Base-by-base conservation (phyloP, 2,113 vertebrate species). In the Cynoglossus semilaevis region DNA sequence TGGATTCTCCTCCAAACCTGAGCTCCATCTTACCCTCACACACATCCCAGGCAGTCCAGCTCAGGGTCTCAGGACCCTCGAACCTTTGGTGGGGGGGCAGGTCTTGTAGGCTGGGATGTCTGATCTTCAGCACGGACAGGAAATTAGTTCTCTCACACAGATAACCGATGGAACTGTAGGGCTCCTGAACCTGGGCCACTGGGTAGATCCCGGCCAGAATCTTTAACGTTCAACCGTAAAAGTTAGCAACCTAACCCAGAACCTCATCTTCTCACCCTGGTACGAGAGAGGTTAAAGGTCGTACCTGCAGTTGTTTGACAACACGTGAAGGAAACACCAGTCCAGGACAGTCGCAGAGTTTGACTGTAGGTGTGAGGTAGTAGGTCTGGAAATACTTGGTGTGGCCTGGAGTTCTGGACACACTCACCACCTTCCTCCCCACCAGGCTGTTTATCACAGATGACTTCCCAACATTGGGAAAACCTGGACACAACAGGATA, bases 311-410 rank as follows among this genome's bases (percentile, higher is more conserved):
- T 22, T 93, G 92, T 16, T 85, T 91, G 50, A 90, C 85, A 5
- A 96, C 92, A 1, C 76, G 81, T 0, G 94, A 96, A 1, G 95
- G 95, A 74, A 97, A 96, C 58, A 95, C 90, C 7, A 97, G 92
- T 22, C 95, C 95, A 0, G 95, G 95, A 70, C 95, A 97, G 83
- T 96, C 95, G 4, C 94, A 97, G 13, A 97, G 90, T 55, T 94
- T 94, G 45, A 98, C 93, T 0, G 91, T 88, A 10, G 92, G 92
- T 1, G 94, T 94, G 81, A 98, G 94, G 86, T 94, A 97, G 81
- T 97, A 96, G 3, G 95, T 98, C 90, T 98, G 95, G 83, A 97
- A 98, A 72, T 97, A 97, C 63, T 96, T 94, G 18, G 95, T 98
- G 80, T 96, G 95, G n/a, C 95, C 95, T 0, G 95, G 95, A 0